Conservation (phyloP, 2,888 invertebrate genomes). For the Girardia tigrina region DNA sequence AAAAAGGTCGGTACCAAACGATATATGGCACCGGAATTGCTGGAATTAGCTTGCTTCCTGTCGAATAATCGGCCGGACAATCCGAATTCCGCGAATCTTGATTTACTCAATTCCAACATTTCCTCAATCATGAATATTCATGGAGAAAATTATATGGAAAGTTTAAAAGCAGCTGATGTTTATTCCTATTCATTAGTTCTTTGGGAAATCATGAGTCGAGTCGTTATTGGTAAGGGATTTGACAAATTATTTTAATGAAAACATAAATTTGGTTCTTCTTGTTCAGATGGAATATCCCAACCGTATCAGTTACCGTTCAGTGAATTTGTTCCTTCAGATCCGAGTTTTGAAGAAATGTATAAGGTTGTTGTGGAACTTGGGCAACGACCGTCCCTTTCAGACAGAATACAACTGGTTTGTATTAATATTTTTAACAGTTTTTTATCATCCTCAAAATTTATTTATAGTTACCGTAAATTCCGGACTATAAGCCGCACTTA, state of each 20-base stretch:
- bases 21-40: constrained; percentile 79
- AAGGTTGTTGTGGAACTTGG: background rate
- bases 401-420: background rate
- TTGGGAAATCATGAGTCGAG: constrained; percentile 73
- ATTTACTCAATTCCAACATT: constrained; percentile 70
- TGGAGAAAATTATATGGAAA: constrained; percentile 21
- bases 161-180: constrained; percentile 58
- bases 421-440: no score
- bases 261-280: background rate
- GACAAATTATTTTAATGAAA: no score
- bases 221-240: background rate
- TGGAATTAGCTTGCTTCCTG: constrained; percentile 60
- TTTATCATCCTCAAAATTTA: no score
- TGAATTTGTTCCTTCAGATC: constrained; percentile 47
- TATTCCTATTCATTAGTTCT: constrained; percentile 86
- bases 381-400: background rate
- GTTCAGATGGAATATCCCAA: constrained; percentile 44
- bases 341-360: constrained; percentile 44
- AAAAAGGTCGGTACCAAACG: constrained; percentile 76
- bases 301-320: constrained; percentile 47
- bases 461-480: no score
- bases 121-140: constrained; percentile 9
- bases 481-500: no score
- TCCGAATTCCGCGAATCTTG: constrained; percentile 70
- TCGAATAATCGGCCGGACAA: constrained; percentile 51